Evolutionary conservation across 2,797 vertebrate species (phyloP).

Genomic region (Anas bernieri): DNA sequence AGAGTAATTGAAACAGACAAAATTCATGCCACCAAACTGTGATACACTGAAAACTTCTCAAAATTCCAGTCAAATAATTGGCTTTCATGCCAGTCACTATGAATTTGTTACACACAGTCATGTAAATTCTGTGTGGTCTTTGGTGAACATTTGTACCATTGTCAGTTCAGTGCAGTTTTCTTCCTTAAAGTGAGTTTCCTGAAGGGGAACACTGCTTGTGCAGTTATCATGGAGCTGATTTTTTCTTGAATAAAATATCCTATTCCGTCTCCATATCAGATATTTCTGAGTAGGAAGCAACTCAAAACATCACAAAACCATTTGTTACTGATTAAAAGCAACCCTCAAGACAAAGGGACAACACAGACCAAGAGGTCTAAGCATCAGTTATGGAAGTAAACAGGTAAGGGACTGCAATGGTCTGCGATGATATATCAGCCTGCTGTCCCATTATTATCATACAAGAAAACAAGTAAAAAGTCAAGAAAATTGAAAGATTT

Average conservation of each 20-base stretch:
- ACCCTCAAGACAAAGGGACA: not conserved
- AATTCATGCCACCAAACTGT: not conserved
- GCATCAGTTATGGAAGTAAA: accelerated
- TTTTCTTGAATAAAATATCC: no score
- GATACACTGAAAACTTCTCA: not conserved
- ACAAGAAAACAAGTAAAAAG: not conserved
- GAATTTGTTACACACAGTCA: not conserved
- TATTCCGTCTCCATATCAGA: not conserved
- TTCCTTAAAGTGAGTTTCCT: not conserved
- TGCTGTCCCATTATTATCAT: not conserved
- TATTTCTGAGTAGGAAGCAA: not conserved
- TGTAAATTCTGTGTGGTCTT: not conserved
- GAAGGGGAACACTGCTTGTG: not conserved
- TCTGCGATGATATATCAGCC: not conserved
- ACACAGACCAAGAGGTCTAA: not conserved
- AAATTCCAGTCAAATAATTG: not conserved
- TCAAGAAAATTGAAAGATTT: not conserved
- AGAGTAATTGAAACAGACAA: not conserved
- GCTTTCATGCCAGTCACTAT: not conserved
- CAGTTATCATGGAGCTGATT: not conserved
- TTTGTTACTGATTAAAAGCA: not conserved
- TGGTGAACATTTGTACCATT: not conserved
- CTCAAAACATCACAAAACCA: not conserved
- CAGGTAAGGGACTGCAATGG: not conserved
- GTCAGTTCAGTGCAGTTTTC: not conserved